These are phyloP conservation scores for Calephelis perditalis DNA, from an alignment of 2,888 invertebrate species.

Conservation along the genomic window DNA sequence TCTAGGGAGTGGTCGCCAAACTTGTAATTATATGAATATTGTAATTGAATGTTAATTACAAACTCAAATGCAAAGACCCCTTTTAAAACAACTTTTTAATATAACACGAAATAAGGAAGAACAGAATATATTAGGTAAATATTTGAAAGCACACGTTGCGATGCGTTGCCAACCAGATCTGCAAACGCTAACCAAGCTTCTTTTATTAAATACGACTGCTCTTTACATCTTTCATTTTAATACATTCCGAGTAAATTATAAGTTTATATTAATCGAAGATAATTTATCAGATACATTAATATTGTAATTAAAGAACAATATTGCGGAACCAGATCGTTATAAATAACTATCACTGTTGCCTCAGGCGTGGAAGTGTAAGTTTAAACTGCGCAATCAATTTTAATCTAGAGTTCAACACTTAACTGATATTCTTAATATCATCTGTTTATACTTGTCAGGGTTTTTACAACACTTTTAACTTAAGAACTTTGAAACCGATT, in stretches of 20 bases:
- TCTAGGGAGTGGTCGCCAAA: slow-evolving; percentile 6
- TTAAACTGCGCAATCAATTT: not conserved
- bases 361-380: not conserved
- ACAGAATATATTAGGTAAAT: too few species aligned
- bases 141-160: too few species aligned
- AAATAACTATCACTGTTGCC: not conserved
- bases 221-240: too few species aligned
- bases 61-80: not conserved
- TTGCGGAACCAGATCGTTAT: not conserved
- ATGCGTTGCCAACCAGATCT: too few species aligned
- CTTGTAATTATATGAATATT: slow-evolving; percentile 1
- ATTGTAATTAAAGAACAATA: slow-evolving; percentile 1
- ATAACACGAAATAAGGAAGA: too few species aligned
- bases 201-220: too few species aligned
- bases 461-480: too few species aligned
- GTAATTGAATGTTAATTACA: slow-evolving; percentile 1
- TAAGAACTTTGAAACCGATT: too few species aligned
- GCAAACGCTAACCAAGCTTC: too few species aligned
- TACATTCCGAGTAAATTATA: too few species aligned
- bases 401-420: not conserved
- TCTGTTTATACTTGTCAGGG: too few species aligned
- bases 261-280: too few species aligned
- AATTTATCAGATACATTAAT: not conserved
- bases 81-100: slow-evolving; percentile 7
- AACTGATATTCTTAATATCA: not conserved